A percentile compares a stretch with the other conserved stretches of the same genome.
These are phyloP conservation scores for Montipora foliosa DNA, from an alignment of 64 coral and sea anemone genomes.

Conservation along the genomic window DNA sequence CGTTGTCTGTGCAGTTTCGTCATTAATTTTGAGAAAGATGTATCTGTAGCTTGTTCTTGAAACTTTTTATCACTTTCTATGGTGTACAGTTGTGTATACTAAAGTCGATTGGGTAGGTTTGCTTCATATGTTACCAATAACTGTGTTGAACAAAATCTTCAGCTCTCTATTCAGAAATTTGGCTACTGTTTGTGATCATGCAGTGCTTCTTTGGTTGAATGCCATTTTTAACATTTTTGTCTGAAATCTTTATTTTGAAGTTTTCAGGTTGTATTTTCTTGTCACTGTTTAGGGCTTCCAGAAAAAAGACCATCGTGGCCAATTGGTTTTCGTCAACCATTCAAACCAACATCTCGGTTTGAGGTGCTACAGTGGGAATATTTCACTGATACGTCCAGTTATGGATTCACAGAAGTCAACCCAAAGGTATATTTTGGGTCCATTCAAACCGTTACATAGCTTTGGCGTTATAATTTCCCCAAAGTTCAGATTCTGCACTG, in stretches of 20 bases:
- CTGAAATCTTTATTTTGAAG: neutral
- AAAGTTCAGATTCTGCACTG: neutral
- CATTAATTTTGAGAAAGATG: too few species aligned
- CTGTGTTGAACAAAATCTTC: too few species aligned
- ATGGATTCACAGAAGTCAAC: slow-evolving; percentile 89
- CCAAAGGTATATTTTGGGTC: slow-evolving; percentile 36
- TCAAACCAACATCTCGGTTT: slow-evolving; percentile 87
- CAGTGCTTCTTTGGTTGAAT: neutral
- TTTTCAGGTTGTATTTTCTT: neutral
- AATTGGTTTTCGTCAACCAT: slow-evolving; percentile 84
- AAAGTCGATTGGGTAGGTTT: too few species aligned
- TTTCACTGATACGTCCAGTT: slow-evolving; percentile 82
- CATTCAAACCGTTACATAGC: neutral
- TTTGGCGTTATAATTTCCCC: neutral
- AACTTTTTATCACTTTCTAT: too few species aligned
- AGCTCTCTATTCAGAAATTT: too few species aligned
- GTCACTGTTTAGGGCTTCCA: slow-evolving; percentile 66
- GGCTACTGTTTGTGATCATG: neutral
- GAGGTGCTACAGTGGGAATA: slow-evolving; percentile 98
- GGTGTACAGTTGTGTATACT: too few species aligned
- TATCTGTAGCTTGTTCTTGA: too few species aligned
- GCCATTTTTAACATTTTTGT: neutral
- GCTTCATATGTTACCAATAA: too few species aligned
- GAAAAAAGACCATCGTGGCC: slow-evolving; percentile 96
- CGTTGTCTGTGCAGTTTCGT: too few species aligned